Conservation (phyloP, 92 coral and sea anemone genomes). For the Desmophyllum pertusum region DNA sequence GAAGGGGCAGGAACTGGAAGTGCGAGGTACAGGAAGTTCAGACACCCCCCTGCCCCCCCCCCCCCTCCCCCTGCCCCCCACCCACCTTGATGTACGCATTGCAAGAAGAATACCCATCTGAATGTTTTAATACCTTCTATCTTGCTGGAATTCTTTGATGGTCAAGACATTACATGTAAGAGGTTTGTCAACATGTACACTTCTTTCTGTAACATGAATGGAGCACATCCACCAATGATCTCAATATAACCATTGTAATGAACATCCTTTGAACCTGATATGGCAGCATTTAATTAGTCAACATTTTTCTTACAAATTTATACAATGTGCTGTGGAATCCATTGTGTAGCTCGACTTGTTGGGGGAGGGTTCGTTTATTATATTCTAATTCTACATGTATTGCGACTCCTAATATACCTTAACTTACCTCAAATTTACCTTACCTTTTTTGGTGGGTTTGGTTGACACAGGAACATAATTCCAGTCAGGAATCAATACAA, state of each 20-base stretch:
- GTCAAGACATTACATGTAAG: constrained; percentile 1
- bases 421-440: neutral
- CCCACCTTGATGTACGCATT: too few species aligned
- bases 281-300: neutral
- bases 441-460: neutral
- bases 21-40: too few species aligned
- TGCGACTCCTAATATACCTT: too few species aligned
- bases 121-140: neutral
- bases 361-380: too few species aligned
- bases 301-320: neutral
- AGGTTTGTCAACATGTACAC: neutral
- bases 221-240: constrained; percentile 23
- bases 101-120: neutral
- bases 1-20: too few species aligned
- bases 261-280: neutral
- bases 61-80: too few species aligned
- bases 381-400: too few species aligned
- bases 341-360: too few species aligned
- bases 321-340: neutral
- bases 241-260: constrained; percentile 54
- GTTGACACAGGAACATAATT: constrained; percentile 50
- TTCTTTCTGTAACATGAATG: neutral
- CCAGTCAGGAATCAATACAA: constrained; percentile 75
- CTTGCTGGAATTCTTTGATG: constrained; percentile 15
- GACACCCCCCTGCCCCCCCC: too few species aligned